phyloP scores from a whole-genome alignment of 2,113 vertebrate species.

The Channa maculata region DNA sequence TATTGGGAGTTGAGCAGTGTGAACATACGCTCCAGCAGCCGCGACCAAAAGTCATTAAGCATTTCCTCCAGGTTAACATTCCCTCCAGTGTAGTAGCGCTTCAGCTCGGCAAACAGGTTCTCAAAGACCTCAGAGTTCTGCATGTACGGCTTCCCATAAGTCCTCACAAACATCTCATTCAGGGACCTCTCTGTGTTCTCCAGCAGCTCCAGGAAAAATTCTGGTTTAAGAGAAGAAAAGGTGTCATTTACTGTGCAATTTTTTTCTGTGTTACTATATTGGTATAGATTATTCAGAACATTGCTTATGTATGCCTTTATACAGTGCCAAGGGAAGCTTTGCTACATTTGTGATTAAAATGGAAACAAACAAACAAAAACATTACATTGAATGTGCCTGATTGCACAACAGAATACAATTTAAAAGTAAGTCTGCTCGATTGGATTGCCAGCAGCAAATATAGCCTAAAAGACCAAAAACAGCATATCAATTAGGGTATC shows the following conservation, averaged over 20 bases:
- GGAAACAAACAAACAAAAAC: constrained; percentile 12
- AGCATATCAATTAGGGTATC: constrained; percentile 31
- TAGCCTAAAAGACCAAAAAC: constrained; percentile 18
- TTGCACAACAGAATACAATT: neutral
- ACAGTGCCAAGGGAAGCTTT: neutral
- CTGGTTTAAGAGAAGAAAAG: constrained; percentile 68
- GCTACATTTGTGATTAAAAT: constrained; percentile 21
- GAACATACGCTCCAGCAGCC: constrained; percentile 97
- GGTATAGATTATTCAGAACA: neutral
- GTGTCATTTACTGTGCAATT: constrained; percentile 81
- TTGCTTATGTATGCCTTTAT: constrained; percentile 1
- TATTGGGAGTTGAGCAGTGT: constrained; percentile 96
- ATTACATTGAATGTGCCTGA: constrained; percentile 20
- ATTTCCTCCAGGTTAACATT: constrained; percentile 97
- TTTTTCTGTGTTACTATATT: constrained; percentile 37
- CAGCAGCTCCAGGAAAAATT: constrained; percentile 97
- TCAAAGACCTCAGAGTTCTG: constrained; percentile 98
- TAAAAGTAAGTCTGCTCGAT: constrained; percentile 24
- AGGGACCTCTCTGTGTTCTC: constrained; percentile 94
- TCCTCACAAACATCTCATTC: constrained; percentile 94
- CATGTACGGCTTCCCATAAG: constrained; percentile 94
- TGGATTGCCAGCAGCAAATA: constrained; percentile 9
- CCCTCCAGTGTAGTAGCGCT: constrained; percentile 94
- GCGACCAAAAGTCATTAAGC: constrained; percentile 97
- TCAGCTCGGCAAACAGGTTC: constrained; percentile 95